Conservation (phyloP, 2,113 vertebrate species). For the Conger conger region DNA sequence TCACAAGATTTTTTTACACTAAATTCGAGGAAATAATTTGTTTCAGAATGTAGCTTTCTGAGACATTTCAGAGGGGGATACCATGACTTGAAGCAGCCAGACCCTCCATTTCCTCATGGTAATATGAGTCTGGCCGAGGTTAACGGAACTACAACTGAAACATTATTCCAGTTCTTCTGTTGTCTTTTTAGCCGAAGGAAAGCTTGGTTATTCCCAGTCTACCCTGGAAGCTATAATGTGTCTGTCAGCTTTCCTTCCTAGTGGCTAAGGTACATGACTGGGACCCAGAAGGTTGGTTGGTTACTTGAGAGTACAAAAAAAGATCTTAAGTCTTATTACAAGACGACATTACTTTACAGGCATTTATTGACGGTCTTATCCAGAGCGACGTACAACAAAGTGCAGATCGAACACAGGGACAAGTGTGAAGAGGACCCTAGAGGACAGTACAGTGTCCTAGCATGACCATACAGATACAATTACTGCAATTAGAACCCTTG, state of each 20-base stretch:
- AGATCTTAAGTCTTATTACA: no score
- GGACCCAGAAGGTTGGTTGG: no score
- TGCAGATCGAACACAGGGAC: no score
- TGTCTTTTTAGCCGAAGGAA: constrained; percentile 62
- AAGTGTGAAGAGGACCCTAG: no score
- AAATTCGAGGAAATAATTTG: not conserved
- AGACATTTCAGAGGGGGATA: constrained; percentile 45
- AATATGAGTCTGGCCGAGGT: constrained; percentile 63
- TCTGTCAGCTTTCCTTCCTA: constrained; percentile 43
- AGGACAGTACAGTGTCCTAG: no score
- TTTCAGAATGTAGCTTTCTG: not conserved
- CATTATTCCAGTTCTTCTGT: constrained; percentile 73
- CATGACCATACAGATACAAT: no score
- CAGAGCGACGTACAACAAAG: no score
- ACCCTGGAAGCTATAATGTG: constrained; percentile 56
- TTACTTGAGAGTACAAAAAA: no score
- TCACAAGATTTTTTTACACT: not conserved
- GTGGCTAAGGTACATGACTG: no score
- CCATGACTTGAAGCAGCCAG: constrained; percentile 40
- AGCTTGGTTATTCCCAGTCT: constrained; percentile 55
- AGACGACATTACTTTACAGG: no score
- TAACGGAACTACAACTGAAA: constrained; percentile 67
- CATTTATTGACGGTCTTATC: no score
- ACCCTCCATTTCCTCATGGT: constrained; percentile 49
- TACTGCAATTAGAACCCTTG: no score